These are phyloP conservation scores for Karalla daura DNA, from an alignment of 2,797 vertebrate genomes.

Conservation along the genomic window DNA sequence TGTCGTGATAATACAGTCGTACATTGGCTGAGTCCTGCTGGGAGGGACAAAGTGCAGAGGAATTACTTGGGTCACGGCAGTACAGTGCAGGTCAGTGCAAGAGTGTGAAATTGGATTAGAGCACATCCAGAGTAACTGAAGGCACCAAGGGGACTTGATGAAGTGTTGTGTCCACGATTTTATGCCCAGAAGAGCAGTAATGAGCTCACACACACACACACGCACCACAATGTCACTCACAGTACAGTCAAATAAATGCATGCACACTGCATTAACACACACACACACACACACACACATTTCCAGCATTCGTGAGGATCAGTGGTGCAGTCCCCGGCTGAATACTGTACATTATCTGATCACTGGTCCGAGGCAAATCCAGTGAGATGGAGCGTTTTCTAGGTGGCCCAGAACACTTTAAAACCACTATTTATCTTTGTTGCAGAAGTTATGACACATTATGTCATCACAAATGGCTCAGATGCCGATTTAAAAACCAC, in stretches of 20 bases:
- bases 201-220: conserved; percentile 20
- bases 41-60: conserved; percentile 38
- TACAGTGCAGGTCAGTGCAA: conserved; percentile 58
- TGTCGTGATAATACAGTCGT: conserved; percentile 28
- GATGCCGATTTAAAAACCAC: too few relatives aligned
- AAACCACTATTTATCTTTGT: too few relatives aligned
- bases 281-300: background rate
- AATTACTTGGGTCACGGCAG: conserved; percentile 61
- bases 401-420: too few relatives aligned
- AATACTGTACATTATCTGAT: conserved; percentile 29
- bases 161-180: conserved; percentile 25
- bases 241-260: conserved; percentile 12
- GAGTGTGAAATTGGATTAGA: conserved; percentile 70
- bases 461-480: too few relatives aligned
- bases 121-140: conserved; percentile 48
- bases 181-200: conserved; percentile 46
- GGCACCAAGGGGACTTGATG: conserved; percentile 37
- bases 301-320: background rate
- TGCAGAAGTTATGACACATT: too few relatives aligned
- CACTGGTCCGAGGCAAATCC: conserved; percentile 10
- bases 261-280: conserved; percentile 1
- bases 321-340: background rate
- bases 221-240: conserved; percentile 18
- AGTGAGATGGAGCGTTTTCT: background rate
- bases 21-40: conserved; percentile 19